Evolutionary conservation across 2,888 invertebrate genomes (phyloP).

Genomic region (Hylaea fasciaria): DNA sequence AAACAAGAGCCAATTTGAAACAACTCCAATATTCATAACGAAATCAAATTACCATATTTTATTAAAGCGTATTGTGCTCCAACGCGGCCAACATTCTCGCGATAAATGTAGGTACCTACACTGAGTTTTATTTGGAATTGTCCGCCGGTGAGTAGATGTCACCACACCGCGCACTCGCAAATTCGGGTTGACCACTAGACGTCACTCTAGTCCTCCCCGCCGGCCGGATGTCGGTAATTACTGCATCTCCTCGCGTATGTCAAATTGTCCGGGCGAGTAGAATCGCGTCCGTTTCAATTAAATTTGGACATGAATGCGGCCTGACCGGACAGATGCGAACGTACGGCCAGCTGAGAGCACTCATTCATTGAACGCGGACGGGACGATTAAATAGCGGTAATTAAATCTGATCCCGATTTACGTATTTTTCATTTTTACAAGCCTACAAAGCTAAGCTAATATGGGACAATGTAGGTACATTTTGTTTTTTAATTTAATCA

Average conservation of each 20-base stretch:
- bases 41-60: conserved; percentile 19
- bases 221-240: conserved; percentile 68
- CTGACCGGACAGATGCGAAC: conserved; percentile 35
- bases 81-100: conserved; percentile 14
- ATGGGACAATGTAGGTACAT: not conserved
- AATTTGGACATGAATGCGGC: conserved; percentile 64
- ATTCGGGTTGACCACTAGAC: conserved; percentile 63
- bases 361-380: conserved; percentile 57
- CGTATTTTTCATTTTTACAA: conserved; percentile 1
- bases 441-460: not conserved
- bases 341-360: conserved; percentile 54
- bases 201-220: conserved; percentile 60
- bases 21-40: conserved; percentile 24
- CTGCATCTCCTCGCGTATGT: conserved; percentile 58
- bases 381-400: conserved; percentile 44
- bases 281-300: conserved; percentile 76
- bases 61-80: conserved; percentile 19
- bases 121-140: conserved; percentile 17
- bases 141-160: conserved; percentile 34
- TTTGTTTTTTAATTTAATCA: too few species aligned
- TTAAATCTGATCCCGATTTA: conserved; percentile 30
- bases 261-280: conserved; percentile 58
- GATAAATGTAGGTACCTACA: conserved; percentile 15
- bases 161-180: conserved; percentile 50
- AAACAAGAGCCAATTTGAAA: conserved; percentile 19